Conservation (phyloP, 1,140 invertebrate genomes). For the Ericerus pela region DNA sequence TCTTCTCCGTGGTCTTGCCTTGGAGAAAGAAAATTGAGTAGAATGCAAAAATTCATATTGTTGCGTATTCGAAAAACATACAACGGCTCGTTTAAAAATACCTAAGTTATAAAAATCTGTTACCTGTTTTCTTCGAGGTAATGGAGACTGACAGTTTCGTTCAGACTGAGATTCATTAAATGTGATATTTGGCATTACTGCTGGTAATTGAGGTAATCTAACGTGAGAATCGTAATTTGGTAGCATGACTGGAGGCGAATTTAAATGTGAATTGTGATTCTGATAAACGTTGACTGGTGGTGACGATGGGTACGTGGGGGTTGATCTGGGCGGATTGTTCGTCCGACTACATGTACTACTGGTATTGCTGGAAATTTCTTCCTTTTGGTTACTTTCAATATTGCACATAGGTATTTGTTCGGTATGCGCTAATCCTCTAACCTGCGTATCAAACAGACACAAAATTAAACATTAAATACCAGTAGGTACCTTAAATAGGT, state of each 20-base stretch:
- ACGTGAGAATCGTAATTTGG: constrained; percentile 13
- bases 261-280: background rate
- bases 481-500: no score
- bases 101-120: constrained; percentile 5
- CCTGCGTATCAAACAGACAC: no score
- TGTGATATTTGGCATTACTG: constrained; percentile 14
- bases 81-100: no score
- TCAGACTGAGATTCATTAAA: constrained; percentile 15
- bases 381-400: background rate
- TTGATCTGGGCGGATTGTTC: background rate
- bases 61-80: background rate
- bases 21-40: constrained; percentile 26
- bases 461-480: no score
- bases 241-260: constrained; percentile 6
- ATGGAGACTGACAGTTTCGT: constrained; percentile 45
- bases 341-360: constrained; percentile 1
- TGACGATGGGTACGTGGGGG: background rate
- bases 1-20: constrained; percentile 60
- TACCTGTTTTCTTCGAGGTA: constrained; percentile 51
- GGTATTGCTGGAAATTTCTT: background rate
- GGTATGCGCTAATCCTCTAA: constrained; percentile 58
- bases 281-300: background rate
- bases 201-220: constrained; percentile 16
- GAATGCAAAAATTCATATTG: background rate
- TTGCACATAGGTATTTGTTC: constrained; percentile 32